Percentiles rank a stretch among this genome's conserved stretches.
phyloP scores from a whole-genome alignment of 1,140 invertebrate genomes.

The Drosophila aff. region DNA sequence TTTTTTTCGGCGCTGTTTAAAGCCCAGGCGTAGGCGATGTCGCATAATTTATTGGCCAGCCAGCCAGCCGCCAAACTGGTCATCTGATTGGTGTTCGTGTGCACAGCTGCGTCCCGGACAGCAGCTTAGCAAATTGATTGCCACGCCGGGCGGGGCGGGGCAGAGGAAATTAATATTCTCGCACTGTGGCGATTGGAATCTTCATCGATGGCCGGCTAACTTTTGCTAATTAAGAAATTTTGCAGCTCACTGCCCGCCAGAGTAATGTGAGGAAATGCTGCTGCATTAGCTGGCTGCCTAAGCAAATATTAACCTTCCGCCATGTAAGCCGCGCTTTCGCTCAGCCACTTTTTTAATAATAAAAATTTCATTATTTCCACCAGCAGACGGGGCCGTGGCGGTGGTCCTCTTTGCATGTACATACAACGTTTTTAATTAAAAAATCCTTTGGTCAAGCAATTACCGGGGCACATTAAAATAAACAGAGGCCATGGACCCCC shows the following conservation, averaged over 20 bases:
- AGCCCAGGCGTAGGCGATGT: constrained; percentile 55
- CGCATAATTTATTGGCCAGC: constrained; percentile 67
- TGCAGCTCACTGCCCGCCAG: constrained; percentile 10
- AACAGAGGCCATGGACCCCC: constrained; percentile 50
- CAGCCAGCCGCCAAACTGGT: constrained; percentile 39
- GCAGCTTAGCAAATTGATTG: constrained; percentile 75
- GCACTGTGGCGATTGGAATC: constrained; percentile 35
- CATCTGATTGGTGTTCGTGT: constrained; percentile 42
- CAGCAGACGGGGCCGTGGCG: constrained; percentile 34
- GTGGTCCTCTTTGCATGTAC: constrained; percentile 35
- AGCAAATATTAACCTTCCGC: constrained; percentile 70
- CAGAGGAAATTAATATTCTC: constrained; percentile 44
- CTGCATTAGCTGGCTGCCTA: constrained; percentile 62
- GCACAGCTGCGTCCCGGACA: constrained; percentile 58
- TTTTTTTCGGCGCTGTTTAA: constrained; percentile 43
- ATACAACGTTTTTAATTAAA: constrained; percentile 82
- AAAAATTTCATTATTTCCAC: constrained; percentile 78
- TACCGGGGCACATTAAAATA: constrained; percentile 76
- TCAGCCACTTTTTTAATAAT: constrained; percentile 71
- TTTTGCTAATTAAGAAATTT: constrained; percentile 69
- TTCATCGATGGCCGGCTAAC: constrained; percentile 27
- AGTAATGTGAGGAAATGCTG: constrained; percentile 51
- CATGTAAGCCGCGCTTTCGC: constrained; percentile 56
- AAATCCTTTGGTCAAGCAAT: constrained; percentile 83
- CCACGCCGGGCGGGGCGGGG: neutral